A percentile compares a stretch with the other conserved stretches of the same genome.
Evolutionary conservation across 1,140 invertebrate genomes (phyloP).

Genomic region (Drosophila kikkawai): DNA sequence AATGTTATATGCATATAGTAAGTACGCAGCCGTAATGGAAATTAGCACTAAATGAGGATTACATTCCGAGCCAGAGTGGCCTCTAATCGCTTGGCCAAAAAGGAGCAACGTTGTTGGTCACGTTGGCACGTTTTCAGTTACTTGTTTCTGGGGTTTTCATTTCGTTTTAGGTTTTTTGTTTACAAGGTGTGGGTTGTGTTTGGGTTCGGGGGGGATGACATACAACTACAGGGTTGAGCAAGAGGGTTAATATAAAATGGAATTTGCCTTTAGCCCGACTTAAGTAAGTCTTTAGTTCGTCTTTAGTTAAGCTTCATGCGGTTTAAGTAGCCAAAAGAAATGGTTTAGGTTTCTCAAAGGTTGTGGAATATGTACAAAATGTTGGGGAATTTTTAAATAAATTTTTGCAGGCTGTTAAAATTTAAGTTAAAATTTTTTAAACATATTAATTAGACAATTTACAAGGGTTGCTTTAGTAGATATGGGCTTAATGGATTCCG

Average conservation of each 20-base stretch:
- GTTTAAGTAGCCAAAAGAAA: conserved; percentile 2
- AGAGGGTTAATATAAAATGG: conserved; percentile 58
- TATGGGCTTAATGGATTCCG: conserved; percentile 3
- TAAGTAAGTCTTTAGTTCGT: conserved; percentile 56
- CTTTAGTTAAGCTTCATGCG: conserved; percentile 56
- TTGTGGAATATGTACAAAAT: background rate
- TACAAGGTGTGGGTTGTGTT: conserved; percentile 3
- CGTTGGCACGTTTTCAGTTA: conserved; percentile 77
- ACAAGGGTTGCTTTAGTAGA: background rate
- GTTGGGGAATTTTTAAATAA: too few species aligned
- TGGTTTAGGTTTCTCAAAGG: conserved; percentile 2
- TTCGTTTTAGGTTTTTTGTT: conserved; percentile 7
- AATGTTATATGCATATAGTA: conserved; percentile 19
- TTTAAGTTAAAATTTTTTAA: background rate
- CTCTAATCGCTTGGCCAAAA: conserved; percentile 57
- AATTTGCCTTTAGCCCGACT: conserved; percentile 43
- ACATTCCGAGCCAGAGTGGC: conserved; percentile 22
- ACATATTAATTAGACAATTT: background rate
- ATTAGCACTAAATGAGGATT: conserved; percentile 54
- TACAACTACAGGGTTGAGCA: conserved; percentile 64
- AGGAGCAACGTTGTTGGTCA: conserved; percentile 66
- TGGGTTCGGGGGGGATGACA: conserved; percentile 52
- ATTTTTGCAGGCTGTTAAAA: too few species aligned
- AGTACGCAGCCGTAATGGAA: conserved; percentile 62
- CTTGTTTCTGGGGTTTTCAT: conserved; percentile 21